Evolutionary conservation across 1,140 invertebrate species (phyloP).

Genomic region (Philaenus spumarius): DNA sequence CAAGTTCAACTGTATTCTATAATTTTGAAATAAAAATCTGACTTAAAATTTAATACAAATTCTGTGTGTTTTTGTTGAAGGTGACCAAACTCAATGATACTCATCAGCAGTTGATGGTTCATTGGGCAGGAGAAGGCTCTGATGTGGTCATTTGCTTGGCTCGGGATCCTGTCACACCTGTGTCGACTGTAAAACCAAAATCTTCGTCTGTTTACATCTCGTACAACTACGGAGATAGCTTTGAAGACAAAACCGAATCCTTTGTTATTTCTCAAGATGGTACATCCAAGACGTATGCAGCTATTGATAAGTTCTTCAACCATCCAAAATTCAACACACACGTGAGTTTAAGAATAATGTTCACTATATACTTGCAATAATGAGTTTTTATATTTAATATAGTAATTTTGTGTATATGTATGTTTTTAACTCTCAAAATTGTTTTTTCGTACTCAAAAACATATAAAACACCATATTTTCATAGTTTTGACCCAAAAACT

Average conservation of each 20-base stretch:
- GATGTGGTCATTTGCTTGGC: conserved; percentile 82
- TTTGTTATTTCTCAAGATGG: conserved; percentile 40
- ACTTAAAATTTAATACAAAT: too few relatives aligned
- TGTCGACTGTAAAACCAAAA: conserved; percentile 33
- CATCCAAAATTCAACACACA: conserved; percentile 66
- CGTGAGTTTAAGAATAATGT: conserved; percentile 58
- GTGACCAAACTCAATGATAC: conserved; percentile 68
- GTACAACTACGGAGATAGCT: conserved; percentile 76
- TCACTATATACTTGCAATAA: too few relatives aligned
- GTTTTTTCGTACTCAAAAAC: too few relatives aligned
- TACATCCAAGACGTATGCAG: conserved; percentile 49
- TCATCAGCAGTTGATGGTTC: conserved; percentile 80
- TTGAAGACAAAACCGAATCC: conserved; percentile 61
- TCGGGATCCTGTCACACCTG: conserved; percentile 44
- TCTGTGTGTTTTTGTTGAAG: too few relatives aligned
- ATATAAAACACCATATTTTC: too few relatives aligned
- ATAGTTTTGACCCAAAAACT: too few relatives aligned
- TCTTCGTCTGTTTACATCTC: conserved; percentile 76
- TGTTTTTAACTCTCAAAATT: too few relatives aligned
- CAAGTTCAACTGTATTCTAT: too few relatives aligned
- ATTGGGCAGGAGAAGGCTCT: conserved; percentile 81
- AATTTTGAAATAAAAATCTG: too few relatives aligned
- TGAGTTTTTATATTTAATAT: too few relatives aligned
- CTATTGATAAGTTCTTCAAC: conserved; percentile 75
- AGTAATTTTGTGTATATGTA: too few relatives aligned